A percentile compares a stretch with the other conserved stretches of the same genome.
phyloP scores from a whole-genome alignment of 2,113 vertebrate species.

The Murina feae region DNA sequence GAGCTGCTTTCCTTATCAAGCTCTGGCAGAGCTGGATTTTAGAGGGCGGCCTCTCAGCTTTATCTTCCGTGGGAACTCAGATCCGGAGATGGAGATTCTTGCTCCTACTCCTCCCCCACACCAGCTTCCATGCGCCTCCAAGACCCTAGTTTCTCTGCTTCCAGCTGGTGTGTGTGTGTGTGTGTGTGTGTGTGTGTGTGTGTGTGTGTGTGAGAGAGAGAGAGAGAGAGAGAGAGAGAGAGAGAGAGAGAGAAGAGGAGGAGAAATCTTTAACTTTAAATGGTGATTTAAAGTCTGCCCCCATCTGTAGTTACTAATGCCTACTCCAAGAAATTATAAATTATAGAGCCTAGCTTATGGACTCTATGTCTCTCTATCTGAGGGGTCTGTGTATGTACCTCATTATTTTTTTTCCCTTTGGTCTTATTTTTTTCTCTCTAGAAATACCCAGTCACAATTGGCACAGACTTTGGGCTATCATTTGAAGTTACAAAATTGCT shows the following conservation, averaged over 20 bases:
- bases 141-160: background rate
- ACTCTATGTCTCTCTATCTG: background rate
- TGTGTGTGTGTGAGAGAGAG: too few relatives aligned
- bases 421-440: background rate
- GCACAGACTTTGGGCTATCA: background rate
- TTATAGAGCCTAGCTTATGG: background rate
- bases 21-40: background rate
- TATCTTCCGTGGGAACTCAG: background rate
- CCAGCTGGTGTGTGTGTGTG: background rate
- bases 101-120: too few relatives aligned
- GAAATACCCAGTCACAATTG: background rate
- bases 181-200: too few relatives aligned
- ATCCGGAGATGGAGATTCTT: too few relatives aligned
- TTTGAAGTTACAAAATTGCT: background rate
- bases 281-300: background rate
- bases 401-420: background rate
- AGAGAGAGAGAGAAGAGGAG: too few relatives aligned
- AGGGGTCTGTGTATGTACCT: background rate
- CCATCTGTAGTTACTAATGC: background rate
- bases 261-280: background rate
- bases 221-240: too few relatives aligned
- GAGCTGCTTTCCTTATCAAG: background rate
- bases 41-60: too few relatives aligned
- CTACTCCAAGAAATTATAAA: background rate
- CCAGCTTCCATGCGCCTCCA: background rate